These are phyloP conservation scores for Panthera leo DNA, from an alignment of 2,113 vertebrate genomes.

Conservation along the genomic window DNA sequence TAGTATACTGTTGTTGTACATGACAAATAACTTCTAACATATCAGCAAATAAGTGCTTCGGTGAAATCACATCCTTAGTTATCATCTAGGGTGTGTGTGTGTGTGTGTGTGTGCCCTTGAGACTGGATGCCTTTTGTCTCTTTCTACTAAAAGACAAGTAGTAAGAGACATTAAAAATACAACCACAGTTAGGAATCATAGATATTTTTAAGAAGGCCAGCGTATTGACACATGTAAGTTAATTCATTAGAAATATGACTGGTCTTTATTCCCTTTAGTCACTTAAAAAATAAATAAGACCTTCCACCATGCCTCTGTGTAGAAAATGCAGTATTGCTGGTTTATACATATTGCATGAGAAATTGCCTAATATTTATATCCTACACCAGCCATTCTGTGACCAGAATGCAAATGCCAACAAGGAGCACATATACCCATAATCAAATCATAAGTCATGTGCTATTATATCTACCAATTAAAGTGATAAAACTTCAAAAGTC, in stretches of 20 bases:
- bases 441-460: not conserved
- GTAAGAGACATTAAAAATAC: not conserved
- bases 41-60: not conserved
- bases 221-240: not conserved
- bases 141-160: not conserved
- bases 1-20: not conserved
- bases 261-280: not conserved
- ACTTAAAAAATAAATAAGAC: slow-evolving; percentile 16
- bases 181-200: not conserved
- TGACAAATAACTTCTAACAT: not conserved
- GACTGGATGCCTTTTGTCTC: not conserved
- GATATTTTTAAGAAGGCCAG: not conserved
- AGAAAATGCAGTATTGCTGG: not conserved
- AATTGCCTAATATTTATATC: not conserved
- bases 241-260: not conserved
- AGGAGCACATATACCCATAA: not conserved
- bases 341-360: not conserved
- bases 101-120: not conserved
- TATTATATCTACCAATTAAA: not conserved
- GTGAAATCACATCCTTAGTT: not conserved
- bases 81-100: not conserved
- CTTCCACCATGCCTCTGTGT: not conserved
- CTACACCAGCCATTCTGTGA: not conserved
- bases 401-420: not conserved
- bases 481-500: not conserved